Evolutionary conservation across 1,140 invertebrate species (phyloP), one percentile per base, ranked within the genome.

Genomic region (Drosophila suzukii): DNA sequence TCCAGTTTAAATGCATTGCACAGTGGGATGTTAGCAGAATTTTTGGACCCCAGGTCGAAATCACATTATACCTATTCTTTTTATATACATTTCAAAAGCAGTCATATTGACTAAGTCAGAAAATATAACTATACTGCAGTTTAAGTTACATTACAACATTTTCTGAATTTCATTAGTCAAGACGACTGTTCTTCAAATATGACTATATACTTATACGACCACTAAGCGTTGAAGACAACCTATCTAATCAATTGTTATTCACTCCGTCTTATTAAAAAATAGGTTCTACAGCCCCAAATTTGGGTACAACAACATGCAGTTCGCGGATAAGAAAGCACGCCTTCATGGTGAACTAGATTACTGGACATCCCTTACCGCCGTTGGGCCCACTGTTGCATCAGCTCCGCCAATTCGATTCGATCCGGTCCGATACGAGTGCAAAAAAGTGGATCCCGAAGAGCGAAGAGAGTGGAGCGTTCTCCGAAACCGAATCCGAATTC

Each of bases 341-440:
- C 13, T 38, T 49, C 57, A 47, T 27, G 57, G 4, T 49, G 57
- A 59, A 27, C 57, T 59, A 7, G 57, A 49, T 38, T 49, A 49
- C 27, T 24, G 13, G 46, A n/a, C 46, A 15, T 4, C 0, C 13
- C 44, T 7, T 2, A 49, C 8, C n/a, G n/a, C 13, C 20, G 49
- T 46, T 36, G 24, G 20, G 6, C 57, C 44, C 57, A 59, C 57
- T 49, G 57, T 59, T 59, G 20, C 57, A 43, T 49, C 57, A 59
- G 57, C 44, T 13, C 4, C 27, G 13, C 27, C 27, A n/a, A 15
- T 32, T 27, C 20, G 0, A 3, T 20, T 4, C 43, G 15, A 20
- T 11, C 8, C 17, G 15, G 7, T 17, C 8, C 12, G 46, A 47
- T 47, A 6, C 24, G 39, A 57, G 36, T 43, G 13, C 54, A 15